Conservation (phyloP, 2,113 vertebrate species). For the Megaptera novaeangliae region DNA sequence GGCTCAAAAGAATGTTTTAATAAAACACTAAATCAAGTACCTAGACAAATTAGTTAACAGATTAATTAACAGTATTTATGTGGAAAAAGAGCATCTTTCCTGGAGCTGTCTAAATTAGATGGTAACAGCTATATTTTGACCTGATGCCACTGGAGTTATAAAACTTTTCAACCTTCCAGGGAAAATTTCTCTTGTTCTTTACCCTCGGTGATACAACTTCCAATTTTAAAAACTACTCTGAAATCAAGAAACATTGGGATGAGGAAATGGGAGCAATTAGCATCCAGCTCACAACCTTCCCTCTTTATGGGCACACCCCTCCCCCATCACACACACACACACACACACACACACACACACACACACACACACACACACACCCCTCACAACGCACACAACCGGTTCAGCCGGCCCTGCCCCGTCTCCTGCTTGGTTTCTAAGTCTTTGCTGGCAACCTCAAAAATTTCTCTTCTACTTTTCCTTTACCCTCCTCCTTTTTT, state of each 20-base stretch:
- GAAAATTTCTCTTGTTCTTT: background rate
- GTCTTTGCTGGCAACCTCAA: background rate
- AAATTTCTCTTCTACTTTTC: background rate
- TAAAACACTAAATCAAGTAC: background rate
- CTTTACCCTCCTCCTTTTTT: background rate
- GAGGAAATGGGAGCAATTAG: background rate
- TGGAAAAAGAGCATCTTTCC: background rate
- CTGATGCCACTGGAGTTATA: background rate
- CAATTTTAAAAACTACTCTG: background rate
- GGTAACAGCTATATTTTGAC: background rate
- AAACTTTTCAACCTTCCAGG: background rate
- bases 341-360: background rate
- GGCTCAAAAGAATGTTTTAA: background rate
- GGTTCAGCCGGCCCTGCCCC: accelerated
- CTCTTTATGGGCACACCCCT: background rate
- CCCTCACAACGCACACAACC: background rate
- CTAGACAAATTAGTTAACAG: background rate
- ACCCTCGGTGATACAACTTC: background rate
- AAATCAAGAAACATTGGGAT: background rate
- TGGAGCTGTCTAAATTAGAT: background rate
- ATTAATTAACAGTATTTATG: background rate
- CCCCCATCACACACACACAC: background rate
- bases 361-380: background rate
- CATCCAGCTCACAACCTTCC: background rate
- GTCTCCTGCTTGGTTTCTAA: background rate